Base-by-base conservation (phyloP, 2,113 vertebrate species). In the Phyllostomus discolor region DNA sequence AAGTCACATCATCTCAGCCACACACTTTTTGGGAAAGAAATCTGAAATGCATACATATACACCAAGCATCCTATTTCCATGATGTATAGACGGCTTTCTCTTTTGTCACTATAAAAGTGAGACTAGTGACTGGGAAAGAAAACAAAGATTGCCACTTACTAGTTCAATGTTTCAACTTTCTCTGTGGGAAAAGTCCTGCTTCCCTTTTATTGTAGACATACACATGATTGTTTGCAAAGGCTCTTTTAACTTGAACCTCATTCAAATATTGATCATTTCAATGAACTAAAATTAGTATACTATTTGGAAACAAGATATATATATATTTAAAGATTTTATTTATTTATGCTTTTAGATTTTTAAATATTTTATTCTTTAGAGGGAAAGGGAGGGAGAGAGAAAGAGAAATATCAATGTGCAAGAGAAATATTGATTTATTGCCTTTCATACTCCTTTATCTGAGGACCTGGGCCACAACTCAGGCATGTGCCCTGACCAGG, bases 1-100 rank as follows among this genome's bases (percentile, higher is more conserved):
- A 94, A 87, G 95, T 96, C 72, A 48, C 95, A 69, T 95, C 91
- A 94, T 95, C 84, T 46, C 76, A 92, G 67, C 85, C 66, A 59
- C 12, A 57, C 48, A 33, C 90, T 78, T 96, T 85, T 93, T 48
- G 46, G 86, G 94, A 97, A 91, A 76, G 94, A 94, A 93, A 76
- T 78, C 88, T 24, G n/a, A 82, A 66, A 89, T 17, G 79, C 41
- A 50, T 41, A 90, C 33, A 59, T 67, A 57, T 8, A 89, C 20
- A 41, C 66, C 14, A 85, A 97, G 90, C 19, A 35, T 97, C 93
- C 57, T 83, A 54, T 83, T 57, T 84, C 92, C 31, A 24, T 83
- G 82, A 54, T 2, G 76, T 90, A 46, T 91, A 97, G 90, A 2
- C 4, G 26, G 66, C 91, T 94, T 75, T 76, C 31, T 85, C 50